phyloP scores from a whole-genome alignment of 2,113 vertebrate genomes.

The Empidonax alnorum region DNA sequence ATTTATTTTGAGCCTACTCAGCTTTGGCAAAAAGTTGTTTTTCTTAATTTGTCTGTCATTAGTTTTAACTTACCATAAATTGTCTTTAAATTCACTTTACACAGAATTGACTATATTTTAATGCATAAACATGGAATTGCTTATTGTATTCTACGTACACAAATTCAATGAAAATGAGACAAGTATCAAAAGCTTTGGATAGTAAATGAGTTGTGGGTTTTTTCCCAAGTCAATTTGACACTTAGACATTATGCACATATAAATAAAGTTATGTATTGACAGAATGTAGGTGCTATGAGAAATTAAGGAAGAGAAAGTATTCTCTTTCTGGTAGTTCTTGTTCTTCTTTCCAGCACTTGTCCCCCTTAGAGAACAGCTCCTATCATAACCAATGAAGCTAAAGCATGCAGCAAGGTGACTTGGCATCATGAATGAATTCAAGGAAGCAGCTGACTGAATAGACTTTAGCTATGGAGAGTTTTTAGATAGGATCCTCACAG shows the following conservation, averaged over 20 bases:
- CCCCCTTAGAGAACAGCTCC: neutral
- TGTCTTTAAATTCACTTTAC: neutral
- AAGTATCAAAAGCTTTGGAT: neutral
- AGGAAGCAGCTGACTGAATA: neutral
- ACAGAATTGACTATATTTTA: neutral
- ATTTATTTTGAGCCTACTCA: conserved; percentile 18
- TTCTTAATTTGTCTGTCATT: neutral
- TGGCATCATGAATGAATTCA: neutral
- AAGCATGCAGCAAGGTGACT: neutral
- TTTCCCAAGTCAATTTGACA: neutral
- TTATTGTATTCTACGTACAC: neutral
- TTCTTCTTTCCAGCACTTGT: neutral
- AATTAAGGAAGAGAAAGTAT: neutral
- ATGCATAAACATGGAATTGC: neutral
- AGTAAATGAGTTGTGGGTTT: rapidly evolving
- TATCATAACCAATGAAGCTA: neutral
- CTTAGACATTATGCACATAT: neutral
- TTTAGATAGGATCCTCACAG: neutral
- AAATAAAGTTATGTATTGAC: neutral
- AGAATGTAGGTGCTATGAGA: neutral
- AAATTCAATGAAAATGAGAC: neutral
- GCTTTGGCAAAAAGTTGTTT: neutral
- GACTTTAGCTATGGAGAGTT: neutral
- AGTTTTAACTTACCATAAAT: neutral
- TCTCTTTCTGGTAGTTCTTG: neutral